Evolutionary conservation across 2,113 vertebrate genomes (phyloP).

Genomic region (Amphiprion percula): DNA sequence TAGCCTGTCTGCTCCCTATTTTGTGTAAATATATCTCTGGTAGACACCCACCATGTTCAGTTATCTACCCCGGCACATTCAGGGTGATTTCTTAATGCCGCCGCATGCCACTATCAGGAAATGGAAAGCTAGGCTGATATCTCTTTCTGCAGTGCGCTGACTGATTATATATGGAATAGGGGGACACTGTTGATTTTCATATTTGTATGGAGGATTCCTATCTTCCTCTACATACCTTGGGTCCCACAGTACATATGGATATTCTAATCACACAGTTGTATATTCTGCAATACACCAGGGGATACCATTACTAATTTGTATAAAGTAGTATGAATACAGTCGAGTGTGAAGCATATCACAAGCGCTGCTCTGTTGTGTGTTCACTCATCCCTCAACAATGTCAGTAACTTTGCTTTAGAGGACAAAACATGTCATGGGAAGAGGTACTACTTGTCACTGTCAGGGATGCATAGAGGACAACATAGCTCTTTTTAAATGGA

Average conservation of each 20-base stretch:
- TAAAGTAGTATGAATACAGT: slow-evolving; percentile 74
- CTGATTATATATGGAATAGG: slow-evolving; percentile 75
- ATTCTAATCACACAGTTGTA: slow-evolving; percentile 76
- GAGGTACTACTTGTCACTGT: slow-evolving; percentile 33
- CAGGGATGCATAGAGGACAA: slow-evolving; percentile 25
- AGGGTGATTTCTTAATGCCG: slow-evolving; percentile 77
- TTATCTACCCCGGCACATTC: slow-evolving; percentile 83
- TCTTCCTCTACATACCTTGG: slow-evolving; percentile 67
- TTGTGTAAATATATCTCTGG: slow-evolving; percentile 78
- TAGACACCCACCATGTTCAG: slow-evolving; percentile 72
- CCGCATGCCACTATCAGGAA: slow-evolving; percentile 78
- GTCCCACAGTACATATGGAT: slow-evolving; percentile 74
- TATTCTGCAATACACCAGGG: slow-evolving; percentile 68
- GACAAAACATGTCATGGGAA: slow-evolving; percentile 62
- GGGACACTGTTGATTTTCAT: slow-evolving; percentile 72
- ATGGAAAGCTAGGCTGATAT: slow-evolving; percentile 81
- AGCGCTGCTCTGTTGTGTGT: slow-evolving; percentile 44
- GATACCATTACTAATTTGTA: slow-evolving; percentile 82
- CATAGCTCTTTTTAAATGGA: neutral
- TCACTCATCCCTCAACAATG: slow-evolving; percentile 71
- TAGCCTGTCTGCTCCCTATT: slow-evolving; percentile 75
- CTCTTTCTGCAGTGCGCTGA: slow-evolving; percentile 67
- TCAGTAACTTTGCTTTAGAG: slow-evolving; percentile 75
- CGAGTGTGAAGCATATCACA: slow-evolving; percentile 59
- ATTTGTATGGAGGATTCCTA: slow-evolving; percentile 78